Evolutionary conservation across 2,113 vertebrate genomes (phyloP).

Genomic region (Aptenodytes patagonicus): DNA sequence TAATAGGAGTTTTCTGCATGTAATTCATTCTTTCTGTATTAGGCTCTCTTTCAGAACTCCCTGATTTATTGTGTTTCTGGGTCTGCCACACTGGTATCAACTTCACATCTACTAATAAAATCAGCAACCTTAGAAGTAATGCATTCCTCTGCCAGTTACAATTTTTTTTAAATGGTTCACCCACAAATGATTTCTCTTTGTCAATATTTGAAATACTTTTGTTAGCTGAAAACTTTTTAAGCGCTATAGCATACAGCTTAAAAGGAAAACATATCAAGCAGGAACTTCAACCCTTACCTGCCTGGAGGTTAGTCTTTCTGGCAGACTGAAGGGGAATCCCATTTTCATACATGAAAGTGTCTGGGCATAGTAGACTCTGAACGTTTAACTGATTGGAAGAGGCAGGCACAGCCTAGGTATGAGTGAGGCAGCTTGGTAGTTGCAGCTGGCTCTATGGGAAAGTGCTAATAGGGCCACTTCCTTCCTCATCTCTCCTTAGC

Average conservation of each 20-base stretch:
- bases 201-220: background rate
- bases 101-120: background rate
- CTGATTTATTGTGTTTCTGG: background rate
- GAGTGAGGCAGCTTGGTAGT: background rate
- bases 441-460: background rate
- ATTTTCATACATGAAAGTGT: background rate
- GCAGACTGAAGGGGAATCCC: background rate
- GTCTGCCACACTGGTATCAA: background rate
- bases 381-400: background rate
- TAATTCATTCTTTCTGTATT: background rate
- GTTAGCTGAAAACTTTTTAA: background rate
- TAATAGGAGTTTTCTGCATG: conserved; percentile 26
- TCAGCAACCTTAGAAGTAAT: background rate
- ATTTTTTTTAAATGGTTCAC: background rate
- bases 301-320: background rate
- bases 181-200: background rate
- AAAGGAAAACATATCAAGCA: background rate
- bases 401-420: background rate
- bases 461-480: background rate
- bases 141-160: background rate
- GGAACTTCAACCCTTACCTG: background rate
- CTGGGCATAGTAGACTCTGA: background rate
- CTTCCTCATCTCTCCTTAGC: background rate
- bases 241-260: background rate
- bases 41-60: background rate